Base-by-base conservation (phyloP, 1,140 invertebrate genomes). In the Trachelipus rathkii region DNA sequence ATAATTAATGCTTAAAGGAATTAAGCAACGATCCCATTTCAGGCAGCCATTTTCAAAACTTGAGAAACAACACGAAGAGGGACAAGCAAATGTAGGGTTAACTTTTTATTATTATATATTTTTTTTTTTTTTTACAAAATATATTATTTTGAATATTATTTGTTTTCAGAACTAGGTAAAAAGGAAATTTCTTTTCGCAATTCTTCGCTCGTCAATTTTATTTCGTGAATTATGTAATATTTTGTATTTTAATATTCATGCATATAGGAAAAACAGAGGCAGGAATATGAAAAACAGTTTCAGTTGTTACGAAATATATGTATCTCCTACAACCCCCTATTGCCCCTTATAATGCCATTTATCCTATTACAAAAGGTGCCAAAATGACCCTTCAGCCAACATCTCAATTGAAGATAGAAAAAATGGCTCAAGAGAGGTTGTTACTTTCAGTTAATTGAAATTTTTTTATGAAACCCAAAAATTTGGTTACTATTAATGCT, bases 281-380 rank as follows among this genome's bases (percentile, higher is more conserved):
- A 93, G 84, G 96, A 97, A 86, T 98, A 98, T 84, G 96, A 98
- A 84, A 88, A 93, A 44, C 96, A 98, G 85, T 96, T 99, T 84
- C 95, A 96, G 84, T 93, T 96, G 83, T 86, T 97, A 46, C 88
- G 95, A 72, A 86, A 86, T 73, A 94, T 94, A n/a, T 81, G 87
- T 97, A 81, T 97, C 95, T 9, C 95, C 95, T 0, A 94, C 94
- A 0, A 95, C 93, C 43, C 93, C 93, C 0, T 95, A 94, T n/a
- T 84, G 89, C 92, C 11, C 93, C 93, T 8, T 92, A 92, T 86
- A n/a, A 89, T 88, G 82, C 91, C 87, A 11, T 94, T 93, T 83
- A 95, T 86, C 91, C 92, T 0, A 84, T 94, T 45, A n/a, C n/a
- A n/a, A 86, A 90, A 79, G 86, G 79, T 19, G 71, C 78, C 44